phyloP scores from a whole-genome alignment of 2,113 vertebrate genomes.

The Takifugu flavidus region DNA sequence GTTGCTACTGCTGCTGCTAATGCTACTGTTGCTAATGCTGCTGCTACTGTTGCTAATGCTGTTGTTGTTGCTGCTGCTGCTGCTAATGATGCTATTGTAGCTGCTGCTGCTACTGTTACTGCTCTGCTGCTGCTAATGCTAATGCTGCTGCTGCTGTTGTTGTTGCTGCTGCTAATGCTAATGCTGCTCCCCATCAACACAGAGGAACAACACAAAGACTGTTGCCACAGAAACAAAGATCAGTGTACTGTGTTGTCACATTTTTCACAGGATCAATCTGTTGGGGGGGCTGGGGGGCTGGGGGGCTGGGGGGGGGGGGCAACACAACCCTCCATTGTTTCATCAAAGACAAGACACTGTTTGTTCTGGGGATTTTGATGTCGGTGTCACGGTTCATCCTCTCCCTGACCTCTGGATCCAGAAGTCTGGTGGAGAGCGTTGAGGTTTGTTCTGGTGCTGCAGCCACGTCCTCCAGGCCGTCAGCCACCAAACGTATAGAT shows the following conservation, averaged over 20 bases:
- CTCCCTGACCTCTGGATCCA: slow-evolving; percentile 34
- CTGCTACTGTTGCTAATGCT: too few relatives aligned
- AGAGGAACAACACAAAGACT: slow-evolving; percentile 60
- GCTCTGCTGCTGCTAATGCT: too few relatives aligned
- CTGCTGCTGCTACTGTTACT: too few relatives aligned
- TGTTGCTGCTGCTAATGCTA: too few relatives aligned
- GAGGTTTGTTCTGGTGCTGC: slow-evolving; percentile 13
- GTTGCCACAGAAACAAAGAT: slow-evolving; percentile 69
- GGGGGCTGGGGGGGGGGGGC: not conserved
- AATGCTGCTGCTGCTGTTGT: too few relatives aligned
- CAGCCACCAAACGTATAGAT: slow-evolving; percentile 40
- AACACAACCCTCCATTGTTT: slow-evolving; percentile 67
- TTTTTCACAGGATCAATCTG: slow-evolving; percentile 58
- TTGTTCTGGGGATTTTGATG: slow-evolving; percentile 61
- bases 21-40: too few relatives aligned
- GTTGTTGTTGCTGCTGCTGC: too few relatives aligned
- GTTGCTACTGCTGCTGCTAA: too few relatives aligned
- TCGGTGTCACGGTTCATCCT: slow-evolving; percentile 54
- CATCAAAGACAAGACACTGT: slow-evolving; percentile 48
- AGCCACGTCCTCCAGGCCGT: slow-evolving; percentile 15
- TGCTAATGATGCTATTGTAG: too few relatives aligned
- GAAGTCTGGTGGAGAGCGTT: slow-evolving; percentile 19
- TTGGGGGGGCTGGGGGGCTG: slow-evolving; percentile 28
- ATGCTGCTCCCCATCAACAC: slow-evolving; percentile 15
- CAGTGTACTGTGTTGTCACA: slow-evolving; percentile 63